Percentiles rank a stretch among this genome's conserved stretches.
Conservation (phyloP, 1,140 invertebrate genomes). For the Pseudomyrmex sp. region DNA sequence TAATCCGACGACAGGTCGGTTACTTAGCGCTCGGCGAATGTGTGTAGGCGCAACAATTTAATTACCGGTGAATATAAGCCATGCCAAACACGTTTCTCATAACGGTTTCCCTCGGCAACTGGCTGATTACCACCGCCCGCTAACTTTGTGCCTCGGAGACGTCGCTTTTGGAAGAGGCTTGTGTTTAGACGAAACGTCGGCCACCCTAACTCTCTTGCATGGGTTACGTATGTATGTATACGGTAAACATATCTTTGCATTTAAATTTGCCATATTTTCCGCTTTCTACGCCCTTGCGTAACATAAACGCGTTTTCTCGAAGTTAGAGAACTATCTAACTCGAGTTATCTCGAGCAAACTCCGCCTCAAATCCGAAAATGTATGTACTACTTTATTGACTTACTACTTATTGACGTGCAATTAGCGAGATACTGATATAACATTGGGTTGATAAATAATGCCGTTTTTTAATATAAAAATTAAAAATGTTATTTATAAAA, state of each 20-base stretch:
- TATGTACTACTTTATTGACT: background rate
- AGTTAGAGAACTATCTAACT: background rate
- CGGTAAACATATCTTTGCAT: background rate
- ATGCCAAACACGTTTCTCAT: constrained; percentile 83
- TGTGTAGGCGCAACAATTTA: constrained; percentile 69
- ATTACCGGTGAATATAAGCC: constrained; percentile 70
- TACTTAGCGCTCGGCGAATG: constrained; percentile 49
- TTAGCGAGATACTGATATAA: background rate
- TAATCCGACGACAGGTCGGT: constrained; percentile 68
- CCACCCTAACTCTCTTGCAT: background rate
- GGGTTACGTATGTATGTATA: background rate
- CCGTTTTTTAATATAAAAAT: too few species aligned
- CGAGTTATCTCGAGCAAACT: background rate
- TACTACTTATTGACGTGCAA: constrained; percentile 24
- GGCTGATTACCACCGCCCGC: constrained; percentile 60
- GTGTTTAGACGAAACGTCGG: constrained; percentile 9
- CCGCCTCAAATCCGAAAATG: background rate
- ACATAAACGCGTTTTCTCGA: background rate
- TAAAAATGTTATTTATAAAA: too few species aligned
- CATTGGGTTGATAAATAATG: too few species aligned
- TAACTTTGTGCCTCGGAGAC: constrained; percentile 25
- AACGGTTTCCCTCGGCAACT: constrained; percentile 69
- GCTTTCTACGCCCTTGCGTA: background rate
- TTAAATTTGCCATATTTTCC: constrained; percentile 18
- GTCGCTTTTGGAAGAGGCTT: constrained; percentile 9